Evolutionary conservation across 2,888 invertebrate species (phyloP).

Genomic region (Himalopsyche kuldschensis): DNA sequence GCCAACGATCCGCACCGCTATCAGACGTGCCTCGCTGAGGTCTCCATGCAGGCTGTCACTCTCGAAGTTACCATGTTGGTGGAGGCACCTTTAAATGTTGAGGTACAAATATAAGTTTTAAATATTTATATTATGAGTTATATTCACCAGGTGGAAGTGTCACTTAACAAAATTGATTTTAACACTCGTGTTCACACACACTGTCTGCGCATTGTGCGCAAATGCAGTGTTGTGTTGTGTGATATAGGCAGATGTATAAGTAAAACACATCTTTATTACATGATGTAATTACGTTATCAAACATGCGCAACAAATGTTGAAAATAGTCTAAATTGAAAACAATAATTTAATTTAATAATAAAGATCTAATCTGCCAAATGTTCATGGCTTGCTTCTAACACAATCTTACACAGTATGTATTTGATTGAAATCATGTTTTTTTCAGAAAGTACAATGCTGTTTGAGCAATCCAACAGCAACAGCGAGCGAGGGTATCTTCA

Average conservation of each 20-base stretch:
- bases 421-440: background rate
- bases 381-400: too few species aligned
- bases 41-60: slow-evolving; percentile 68
- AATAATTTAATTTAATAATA: too few species aligned
- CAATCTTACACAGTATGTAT: background rate
- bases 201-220: background rate
- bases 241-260: background rate
- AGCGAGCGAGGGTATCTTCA: slow-evolving; percentile 62
- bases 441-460: slow-evolving; percentile 67
- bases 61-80: slow-evolving; percentile 79
- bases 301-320: too few species aligned
- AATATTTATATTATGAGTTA: background rate
- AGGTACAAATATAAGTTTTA: slow-evolving; percentile 56
- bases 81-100: slow-evolving; percentile 81
- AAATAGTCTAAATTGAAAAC: too few species aligned
- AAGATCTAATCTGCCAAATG: too few species aligned
- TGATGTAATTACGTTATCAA: too few species aligned
- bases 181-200: too few species aligned
- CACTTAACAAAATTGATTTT: too few species aligned
- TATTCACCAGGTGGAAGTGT: too few species aligned
- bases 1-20: slow-evolving; percentile 48
- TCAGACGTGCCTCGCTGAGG: slow-evolving; percentile 71
- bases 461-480: slow-evolving; percentile 62
- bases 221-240: background rate
- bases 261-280: background rate